Base-by-base conservation (phyloP, 2,888 invertebrate genomes). In the Cataglyphis albicans region DNA sequence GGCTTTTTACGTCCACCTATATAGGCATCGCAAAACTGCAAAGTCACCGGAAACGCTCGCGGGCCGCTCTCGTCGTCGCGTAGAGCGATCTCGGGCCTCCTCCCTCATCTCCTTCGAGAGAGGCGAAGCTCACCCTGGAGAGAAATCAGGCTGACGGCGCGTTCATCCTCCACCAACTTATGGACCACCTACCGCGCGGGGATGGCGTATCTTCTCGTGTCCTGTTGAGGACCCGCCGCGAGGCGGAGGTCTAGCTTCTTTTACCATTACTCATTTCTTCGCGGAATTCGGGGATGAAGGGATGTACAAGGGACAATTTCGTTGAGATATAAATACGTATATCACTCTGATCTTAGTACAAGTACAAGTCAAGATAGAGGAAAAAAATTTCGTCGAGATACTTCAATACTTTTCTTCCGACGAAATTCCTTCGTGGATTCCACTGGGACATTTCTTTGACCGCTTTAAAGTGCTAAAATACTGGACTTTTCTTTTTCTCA, bases 111-210 rank as follows among this genome's bases (percentile, higher is more conserved):
- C 57, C 70, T 70, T 70, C 70, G 21, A 70, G 18, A 59, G 25
- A 29, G 25, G 70, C 59, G 70, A 52, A 52, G n/a, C n/a, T 52
- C 59, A 21, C 70, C 32, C 32, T 41, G 67, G 67, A 78, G 78
- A 70, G 57, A 25, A 59, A 35, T 59, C 70, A 38, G 21, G 52
- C 48, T 48, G 78, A 48, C 15, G 80, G n/a, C 64, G 63, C 63
- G 52, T 48, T 38, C 57, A 25, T 72, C 35, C 63, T 64, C 63
- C 55, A 35, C 80, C 80, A 44, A 76, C 12, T 35, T 35, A 32
- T 44, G 63, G 81, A 81, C 81, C 81, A 81, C 81, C 81, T 65
- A 81, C 81, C 41, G 80, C 63, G 81, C 81, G 32, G 38, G 76
- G 55, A 81, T 57, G 72, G 57, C 72, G 59, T 70, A 75, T 76